Base-by-base conservation (phyloP, 2,113 vertebrate species). In the Syngnathoides biaculeatus region DNA sequence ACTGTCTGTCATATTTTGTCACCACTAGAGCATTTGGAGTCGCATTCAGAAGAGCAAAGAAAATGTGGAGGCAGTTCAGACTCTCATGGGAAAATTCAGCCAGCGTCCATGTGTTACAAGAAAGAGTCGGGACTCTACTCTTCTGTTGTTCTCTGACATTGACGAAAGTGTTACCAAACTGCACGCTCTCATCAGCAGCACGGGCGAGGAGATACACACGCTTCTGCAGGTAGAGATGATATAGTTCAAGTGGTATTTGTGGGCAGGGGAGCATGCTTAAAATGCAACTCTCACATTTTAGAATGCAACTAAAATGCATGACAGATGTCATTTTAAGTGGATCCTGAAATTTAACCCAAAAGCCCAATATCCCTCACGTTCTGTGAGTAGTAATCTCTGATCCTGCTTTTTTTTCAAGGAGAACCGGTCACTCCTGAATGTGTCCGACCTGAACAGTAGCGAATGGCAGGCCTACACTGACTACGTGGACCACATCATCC, bases 401-500 rank as follows among this genome's bases (percentile, higher is more conserved):
- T 58, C n/a, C 15, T 64, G 11, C 19, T 52, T 22, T 24, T 35
- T 38, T 22, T 35, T 53, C 30, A 35, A 94, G 91, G 89, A 93
- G 81, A 96, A 94, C 86, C 90, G 91, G 78, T 83, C 85, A 71
- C 88, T 94, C 68, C 87, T 95, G 8, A 70, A 86, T 40, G 90
- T 87, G 30, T 67, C 87, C 64, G 89, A 91, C 77, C 75, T 84
- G 56, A 80, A 87, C 75, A 91, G 91, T 72, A 78, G 86, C 59
- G 89, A 93, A 82, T 95, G 92, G 92, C 82, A 82, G 79, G 83
- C 78, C 22, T 92, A 94, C 87, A 84, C 90, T 14, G 87, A 92
- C 75, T 89, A 89, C 47, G 86, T 84, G 76, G 93, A 95, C 88
- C 77, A 73, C 67, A 92, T 92, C 77, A 86, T 94, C 82, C 83